Evolutionary conservation across 2,113 vertebrate species (phyloP).

Genomic region (Tringa solitaria): DNA sequence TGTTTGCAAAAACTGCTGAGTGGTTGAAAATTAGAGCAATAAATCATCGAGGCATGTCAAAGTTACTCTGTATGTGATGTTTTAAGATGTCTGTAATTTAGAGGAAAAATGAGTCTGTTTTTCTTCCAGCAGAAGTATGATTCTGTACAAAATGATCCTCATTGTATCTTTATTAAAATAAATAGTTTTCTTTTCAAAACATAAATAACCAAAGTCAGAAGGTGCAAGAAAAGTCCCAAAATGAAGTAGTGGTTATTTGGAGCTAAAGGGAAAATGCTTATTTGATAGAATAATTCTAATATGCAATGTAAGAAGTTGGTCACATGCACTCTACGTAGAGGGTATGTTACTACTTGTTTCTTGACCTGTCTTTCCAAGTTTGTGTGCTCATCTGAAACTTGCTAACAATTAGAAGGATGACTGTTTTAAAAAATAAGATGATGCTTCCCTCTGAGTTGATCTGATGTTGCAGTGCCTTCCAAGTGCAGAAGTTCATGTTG

Average conservation of each 20-base stretch:
- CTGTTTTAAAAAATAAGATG: neutral
- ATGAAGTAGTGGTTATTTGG: neutral
- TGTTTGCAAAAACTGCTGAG: conserved; percentile 11
- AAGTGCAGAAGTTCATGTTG: neutral
- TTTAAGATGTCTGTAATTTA: conserved; percentile 32
- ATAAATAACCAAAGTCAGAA: neutral
- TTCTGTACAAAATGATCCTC: neutral
- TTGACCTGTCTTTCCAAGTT: neutral
- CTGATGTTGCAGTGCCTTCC: neutral
- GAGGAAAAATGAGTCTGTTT: neutral
- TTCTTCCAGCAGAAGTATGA: neutral
- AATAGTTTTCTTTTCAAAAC: neutral
- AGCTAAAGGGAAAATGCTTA: neutral
- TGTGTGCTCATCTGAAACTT: neutral
- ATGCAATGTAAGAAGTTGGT: neutral
- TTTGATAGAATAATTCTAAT: neutral
- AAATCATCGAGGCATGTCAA: conserved; percentile 19
- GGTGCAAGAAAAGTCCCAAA: neutral
- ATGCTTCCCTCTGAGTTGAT: neutral
- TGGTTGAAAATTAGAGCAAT: conserved; percentile 37
- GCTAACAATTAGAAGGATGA: neutral
- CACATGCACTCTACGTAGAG: neutral
- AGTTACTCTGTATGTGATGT: neutral
- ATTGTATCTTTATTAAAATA: neutral
- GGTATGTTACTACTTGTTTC: neutral